A percentile compares a stretch with the other conserved stretches of the same genome.
These are phyloP conservation scores for Akabosia matsudoensis DNA, from an alignment of 1,140 invertebrate genomes.

Conservation along the genomic window DNA sequence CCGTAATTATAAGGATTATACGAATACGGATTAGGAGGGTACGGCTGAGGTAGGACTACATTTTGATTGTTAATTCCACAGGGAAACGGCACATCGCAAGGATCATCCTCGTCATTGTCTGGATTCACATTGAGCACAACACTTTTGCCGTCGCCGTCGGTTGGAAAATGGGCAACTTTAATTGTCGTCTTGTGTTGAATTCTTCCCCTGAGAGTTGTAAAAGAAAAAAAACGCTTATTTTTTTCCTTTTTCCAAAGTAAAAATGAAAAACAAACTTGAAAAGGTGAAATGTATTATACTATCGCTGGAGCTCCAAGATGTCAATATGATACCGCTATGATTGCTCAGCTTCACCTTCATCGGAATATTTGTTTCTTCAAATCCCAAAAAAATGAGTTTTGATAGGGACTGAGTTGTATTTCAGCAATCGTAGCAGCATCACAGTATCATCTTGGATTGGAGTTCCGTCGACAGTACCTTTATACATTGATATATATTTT, in stretches of 20 bases:
- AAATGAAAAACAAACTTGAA: too few relatives aligned
- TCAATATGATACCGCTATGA: too few relatives aligned
- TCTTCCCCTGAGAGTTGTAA: neutral
- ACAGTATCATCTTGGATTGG: too few relatives aligned
- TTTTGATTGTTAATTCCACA: neutral
- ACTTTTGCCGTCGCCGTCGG: neutral
- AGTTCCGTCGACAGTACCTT: neutral
- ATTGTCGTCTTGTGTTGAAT: slow-evolving; percentile 10
- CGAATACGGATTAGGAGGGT: neutral
- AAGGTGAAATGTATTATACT: too few relatives aligned
- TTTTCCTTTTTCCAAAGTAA: too few relatives aligned
- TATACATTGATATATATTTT: neutral
- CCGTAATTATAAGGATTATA: neutral
- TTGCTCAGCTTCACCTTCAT: too few relatives aligned
- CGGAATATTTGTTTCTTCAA: too few relatives aligned
- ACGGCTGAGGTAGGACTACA: neutral
- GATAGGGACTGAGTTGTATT: too few relatives aligned
- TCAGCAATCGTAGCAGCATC: too few relatives aligned
- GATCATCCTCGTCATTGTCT: neutral
- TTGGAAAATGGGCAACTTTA: slow-evolving; percentile 12
- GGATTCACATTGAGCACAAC: neutral
- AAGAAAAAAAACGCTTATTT: neutral
- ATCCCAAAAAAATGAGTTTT: too few relatives aligned
- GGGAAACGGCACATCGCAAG: neutral
- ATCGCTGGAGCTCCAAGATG: too few relatives aligned